Percentiles rank a stretch among this genome's conserved stretches.
Conservation (phyloP, 2,797 vertebrate genomes). For the Premnoplex brunnescens region DNA sequence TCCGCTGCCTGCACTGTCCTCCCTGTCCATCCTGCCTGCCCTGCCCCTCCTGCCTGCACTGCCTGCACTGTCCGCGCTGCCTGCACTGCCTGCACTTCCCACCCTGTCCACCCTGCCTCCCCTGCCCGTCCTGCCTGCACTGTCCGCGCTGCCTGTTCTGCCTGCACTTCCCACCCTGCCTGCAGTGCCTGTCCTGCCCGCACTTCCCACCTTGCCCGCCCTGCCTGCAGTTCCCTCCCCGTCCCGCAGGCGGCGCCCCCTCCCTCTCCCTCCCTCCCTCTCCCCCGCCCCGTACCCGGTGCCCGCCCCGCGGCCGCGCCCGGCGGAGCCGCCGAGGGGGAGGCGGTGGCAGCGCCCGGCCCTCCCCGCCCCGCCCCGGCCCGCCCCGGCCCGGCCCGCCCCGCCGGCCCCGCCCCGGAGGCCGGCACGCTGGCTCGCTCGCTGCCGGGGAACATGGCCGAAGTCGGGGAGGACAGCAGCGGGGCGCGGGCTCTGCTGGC, state of each 20-base stretch:
- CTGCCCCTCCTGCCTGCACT: too few species aligned
- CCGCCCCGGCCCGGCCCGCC: neutral
- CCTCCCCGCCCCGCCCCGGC: neutral
- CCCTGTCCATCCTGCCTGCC: too few species aligned
- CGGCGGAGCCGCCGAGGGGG: neutral
- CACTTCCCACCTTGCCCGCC: too few species aligned
- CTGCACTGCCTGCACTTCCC: too few species aligned
- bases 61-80: too few species aligned
- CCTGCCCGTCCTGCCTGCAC: too few species aligned
- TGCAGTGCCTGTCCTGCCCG: too few species aligned
- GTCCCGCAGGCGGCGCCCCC: constrained; percentile 31
- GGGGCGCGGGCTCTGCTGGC: constrained; percentile 90
- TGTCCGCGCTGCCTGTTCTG: too few species aligned
- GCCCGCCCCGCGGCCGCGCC: neutral
- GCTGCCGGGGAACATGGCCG: constrained; percentile 86
- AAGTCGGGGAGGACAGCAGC: constrained; percentile 90
- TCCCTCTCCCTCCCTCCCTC: neutral
- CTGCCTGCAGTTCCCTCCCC: too few species aligned
- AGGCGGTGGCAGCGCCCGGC: neutral
- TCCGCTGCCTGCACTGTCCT: too few species aligned
- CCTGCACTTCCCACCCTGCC: too few species aligned
- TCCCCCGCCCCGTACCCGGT: neutral
- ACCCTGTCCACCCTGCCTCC: too few species aligned
- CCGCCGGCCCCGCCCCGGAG: constrained; percentile 53
- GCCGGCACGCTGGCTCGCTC: constrained; percentile 62